phyloP scores from a whole-genome alignment of 2,888 invertebrate species.

The Papilio protenor region DNA sequence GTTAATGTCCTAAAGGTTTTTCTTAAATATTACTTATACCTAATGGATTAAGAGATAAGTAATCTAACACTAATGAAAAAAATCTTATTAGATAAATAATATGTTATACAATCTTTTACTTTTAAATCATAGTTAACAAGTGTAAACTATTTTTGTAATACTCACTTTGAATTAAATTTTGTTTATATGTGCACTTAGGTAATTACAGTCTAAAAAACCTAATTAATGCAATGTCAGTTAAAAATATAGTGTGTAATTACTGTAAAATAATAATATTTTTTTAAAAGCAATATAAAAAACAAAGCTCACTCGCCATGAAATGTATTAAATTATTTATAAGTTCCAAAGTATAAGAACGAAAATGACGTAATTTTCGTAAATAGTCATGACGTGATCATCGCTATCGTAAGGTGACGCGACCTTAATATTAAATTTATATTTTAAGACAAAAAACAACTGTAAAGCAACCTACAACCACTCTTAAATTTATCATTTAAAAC shows the following conservation, averaged over 20 bases:
- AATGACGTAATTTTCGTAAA: conserved; percentile 21
- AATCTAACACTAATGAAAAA: not conserved
- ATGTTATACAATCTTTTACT: too few species aligned
- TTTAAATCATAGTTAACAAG: too few species aligned
- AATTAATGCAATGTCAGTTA: not conserved
- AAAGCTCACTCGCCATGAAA: not conserved
- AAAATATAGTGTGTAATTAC: too few species aligned
- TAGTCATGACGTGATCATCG: conserved; percentile 12
- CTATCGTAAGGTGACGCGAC: conserved; percentile 20
- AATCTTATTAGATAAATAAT: not conserved
- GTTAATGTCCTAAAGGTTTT: not conserved
- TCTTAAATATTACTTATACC: not conserved
- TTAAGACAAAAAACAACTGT: not conserved
- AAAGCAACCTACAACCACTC: not conserved
- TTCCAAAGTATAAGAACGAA: not conserved
- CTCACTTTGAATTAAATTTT: not conserved
- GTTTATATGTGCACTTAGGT: not conserved
- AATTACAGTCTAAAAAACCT: not conserved
- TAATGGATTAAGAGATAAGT: not conserved
- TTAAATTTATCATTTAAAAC: not conserved
- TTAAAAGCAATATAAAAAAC: too few species aligned
- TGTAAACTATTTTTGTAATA: too few species aligned
- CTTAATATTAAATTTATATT: conserved; percentile 12
- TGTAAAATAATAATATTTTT: too few species aligned
- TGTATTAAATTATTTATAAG: conserved; percentile 6